Evolutionary conservation across 2,797 vertebrate genomes (phyloP).

Genomic region (Amniataba percoides): DNA sequence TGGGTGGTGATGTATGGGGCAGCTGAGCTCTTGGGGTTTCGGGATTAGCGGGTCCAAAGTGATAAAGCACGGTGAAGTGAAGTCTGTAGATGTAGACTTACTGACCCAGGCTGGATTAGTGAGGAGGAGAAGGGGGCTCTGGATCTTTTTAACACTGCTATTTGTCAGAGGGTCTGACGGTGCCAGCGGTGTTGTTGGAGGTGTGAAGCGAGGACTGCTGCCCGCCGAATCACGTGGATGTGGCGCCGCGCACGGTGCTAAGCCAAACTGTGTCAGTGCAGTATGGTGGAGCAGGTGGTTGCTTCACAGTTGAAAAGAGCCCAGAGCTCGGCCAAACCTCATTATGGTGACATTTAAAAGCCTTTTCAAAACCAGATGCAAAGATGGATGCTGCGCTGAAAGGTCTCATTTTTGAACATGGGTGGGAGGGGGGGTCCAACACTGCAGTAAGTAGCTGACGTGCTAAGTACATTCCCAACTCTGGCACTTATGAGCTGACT

Average conservation of each 20-base stretch:
- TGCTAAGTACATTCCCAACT: slow-evolving; percentile 47
- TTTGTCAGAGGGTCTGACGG: slow-evolving; percentile 46
- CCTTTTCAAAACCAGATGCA: slow-evolving; percentile 33
- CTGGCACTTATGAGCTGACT: slow-evolving; percentile 40
- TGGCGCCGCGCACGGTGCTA: neutral
- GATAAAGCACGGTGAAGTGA: slow-evolving; percentile 62
- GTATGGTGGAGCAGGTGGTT: slow-evolving; percentile 54
- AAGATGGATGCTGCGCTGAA: slow-evolving; percentile 13
- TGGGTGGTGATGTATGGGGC: slow-evolving; percentile 64
- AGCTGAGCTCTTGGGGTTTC: slow-evolving; percentile 58
- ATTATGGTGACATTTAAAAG: slow-evolving; percentile 53
- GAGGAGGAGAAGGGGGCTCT: slow-evolving; percentile 27
- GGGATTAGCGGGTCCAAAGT: slow-evolving; percentile 65
- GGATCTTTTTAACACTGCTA: slow-evolving; percentile 60
- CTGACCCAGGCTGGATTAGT: slow-evolving; percentile 49
- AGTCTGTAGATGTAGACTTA: slow-evolving; percentile 52
- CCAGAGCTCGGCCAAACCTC: slow-evolving; percentile 44
- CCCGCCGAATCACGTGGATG: neutral
- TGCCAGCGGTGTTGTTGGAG: slow-evolving; percentile 11
- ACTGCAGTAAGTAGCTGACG: slow-evolving; percentile 28
- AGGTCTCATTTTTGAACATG: slow-evolving; percentile 7
- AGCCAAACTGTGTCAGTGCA: slow-evolving; percentile 7
- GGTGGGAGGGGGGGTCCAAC: slow-evolving; percentile 2
- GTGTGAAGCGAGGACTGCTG: slow-evolving; percentile 17
- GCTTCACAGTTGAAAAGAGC: slow-evolving; percentile 34